These are phyloP conservation scores for Siniperca chuatsi DNA, from an alignment of 2,113 vertebrate species.

Conservation along the genomic window DNA sequence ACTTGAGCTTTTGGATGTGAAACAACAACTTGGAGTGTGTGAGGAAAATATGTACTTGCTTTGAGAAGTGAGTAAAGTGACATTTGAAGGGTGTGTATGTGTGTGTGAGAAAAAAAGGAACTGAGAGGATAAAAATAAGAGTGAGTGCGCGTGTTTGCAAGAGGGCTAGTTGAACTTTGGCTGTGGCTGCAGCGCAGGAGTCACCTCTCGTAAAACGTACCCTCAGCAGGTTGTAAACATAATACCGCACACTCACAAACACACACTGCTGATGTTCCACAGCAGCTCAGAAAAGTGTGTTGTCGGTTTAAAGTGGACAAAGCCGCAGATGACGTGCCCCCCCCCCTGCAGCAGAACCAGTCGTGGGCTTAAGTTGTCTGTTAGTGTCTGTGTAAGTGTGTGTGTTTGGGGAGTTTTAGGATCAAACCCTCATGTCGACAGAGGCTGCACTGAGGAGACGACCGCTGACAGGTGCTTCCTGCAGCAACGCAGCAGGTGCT, in stretches of 20 bases:
- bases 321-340: slow-evolving; percentile 21
- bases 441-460: slow-evolving; percentile 66
- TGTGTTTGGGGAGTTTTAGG: slow-evolving; percentile 72
- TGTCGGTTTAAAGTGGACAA: slow-evolving; percentile 41
- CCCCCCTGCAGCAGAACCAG: slow-evolving; percentile 27
- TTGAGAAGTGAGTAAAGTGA: slow-evolving; percentile 20
- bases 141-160: slow-evolving; percentile 22
- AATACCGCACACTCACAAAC: slow-evolving; percentile 54
- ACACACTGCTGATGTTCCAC: background rate
- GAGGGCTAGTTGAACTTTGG: slow-evolving; percentile 80
- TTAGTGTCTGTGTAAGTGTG: slow-evolving; percentile 81
- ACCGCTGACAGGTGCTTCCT: slow-evolving; percentile 83
- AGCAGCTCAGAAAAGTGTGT: slow-evolving; percentile 8
- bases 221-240: slow-evolving; percentile 77
- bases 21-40: slow-evolving; percentile 8
- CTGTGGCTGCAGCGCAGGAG: slow-evolving; percentile 57
- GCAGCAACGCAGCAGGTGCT: slow-evolving; percentile 78
- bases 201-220: slow-evolving; percentile 77
- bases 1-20: slow-evolving; percentile 27
- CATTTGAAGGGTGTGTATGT: slow-evolving; percentile 19
- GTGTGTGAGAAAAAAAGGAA: background rate
- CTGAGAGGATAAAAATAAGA: slow-evolving; percentile 18
- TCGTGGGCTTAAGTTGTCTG: slow-evolving; percentile 77
- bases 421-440: slow-evolving; percentile 83
- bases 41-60: slow-evolving; percentile 5